Conservation (phyloP, 2,797 vertebrate genomes). For the Fistularia tabacaria region DNA sequence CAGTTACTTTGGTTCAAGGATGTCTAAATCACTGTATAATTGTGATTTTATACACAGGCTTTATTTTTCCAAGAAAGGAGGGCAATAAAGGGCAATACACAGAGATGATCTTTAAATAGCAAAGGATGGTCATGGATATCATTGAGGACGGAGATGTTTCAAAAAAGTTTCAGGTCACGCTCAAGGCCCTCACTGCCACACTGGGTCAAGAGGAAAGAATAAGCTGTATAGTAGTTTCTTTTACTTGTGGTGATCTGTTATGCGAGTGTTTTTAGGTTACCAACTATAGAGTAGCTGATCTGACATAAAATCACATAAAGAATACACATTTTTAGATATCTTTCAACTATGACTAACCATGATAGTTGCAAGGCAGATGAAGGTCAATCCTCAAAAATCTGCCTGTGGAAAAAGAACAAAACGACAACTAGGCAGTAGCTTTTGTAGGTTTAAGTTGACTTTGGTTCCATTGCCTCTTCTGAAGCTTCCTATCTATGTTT, state of each 20-base stretch:
- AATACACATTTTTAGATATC: too few species aligned
- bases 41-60: not conserved
- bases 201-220: too few species aligned
- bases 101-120: not conserved
- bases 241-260: too few species aligned
- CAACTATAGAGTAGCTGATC: too few species aligned
- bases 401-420: conserved; percentile 1
- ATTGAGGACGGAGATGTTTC: too few species aligned
- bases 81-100: not conserved
- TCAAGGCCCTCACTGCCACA: too few species aligned
- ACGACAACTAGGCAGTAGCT: not conserved
- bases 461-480: conserved; percentile 1
- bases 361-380: conserved; percentile 1
- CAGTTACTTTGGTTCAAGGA: not conserved
- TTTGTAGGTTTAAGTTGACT: conserved; percentile 7
- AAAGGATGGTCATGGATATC: too few species aligned
- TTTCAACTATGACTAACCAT: not conserved
- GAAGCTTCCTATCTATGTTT: conserved; percentile 5
- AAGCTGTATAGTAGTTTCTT: too few species aligned
- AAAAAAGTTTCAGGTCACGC: too few species aligned
- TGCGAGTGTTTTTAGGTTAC: too few species aligned
- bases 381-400: not conserved
- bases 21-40: not conserved
- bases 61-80: not conserved
- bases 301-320: too few species aligned